Base-by-base conservation (phyloP, 2,113 vertebrate genomes). In the Dunckerocampus dactyliophorus region DNA sequence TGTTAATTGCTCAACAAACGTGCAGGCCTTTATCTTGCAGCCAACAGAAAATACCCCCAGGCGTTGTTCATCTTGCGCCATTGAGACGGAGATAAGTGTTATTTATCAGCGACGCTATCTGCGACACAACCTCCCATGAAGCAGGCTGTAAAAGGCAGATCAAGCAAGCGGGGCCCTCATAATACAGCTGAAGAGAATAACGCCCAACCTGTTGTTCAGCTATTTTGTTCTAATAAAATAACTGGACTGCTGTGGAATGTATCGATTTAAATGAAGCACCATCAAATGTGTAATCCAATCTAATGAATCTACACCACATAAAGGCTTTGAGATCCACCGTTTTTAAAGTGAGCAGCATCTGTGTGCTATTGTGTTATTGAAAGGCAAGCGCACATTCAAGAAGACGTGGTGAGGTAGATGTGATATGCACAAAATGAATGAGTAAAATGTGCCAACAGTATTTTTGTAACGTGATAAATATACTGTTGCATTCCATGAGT, bases 381-480 rank as follows among this genome's bases (percentile, higher is more conserved):
- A 56, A 56, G 3, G n/a, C 54, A 21, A 59, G 74, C 42, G 61
- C n/a, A 53, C 46, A 77, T 71, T 68, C 22, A 11, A 56, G 46
- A 74, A 71, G 19, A 69, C 39, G 71, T 52, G 28, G 72, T 85
- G 88, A 92, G 89, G 89, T 91, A 92, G 88, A 81, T 80, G 66
- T 39, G 54, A 65, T 74, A 66, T 74, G 51, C 76, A 79, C 61
- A 61, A 70, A 8, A 28, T 34, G 42, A 67, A 69, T 49, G 58
- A 17, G 37, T 56, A 62, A 71, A 62, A 53, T 53, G 20, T 59
- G 54, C 11, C 53, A 39, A 45, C 57, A 31, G 43, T 59, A 17
- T 59, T 47, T 59, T 6, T 59, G 45, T 47, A 69, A 55, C 37
- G 47, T 42, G 34, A 42, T 57, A 48, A 65, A 47, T 22, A 62